Evolutionary conservation across 2,888 invertebrate genomes (phyloP).

Genomic region (Agonum fuliginosum): DNA sequence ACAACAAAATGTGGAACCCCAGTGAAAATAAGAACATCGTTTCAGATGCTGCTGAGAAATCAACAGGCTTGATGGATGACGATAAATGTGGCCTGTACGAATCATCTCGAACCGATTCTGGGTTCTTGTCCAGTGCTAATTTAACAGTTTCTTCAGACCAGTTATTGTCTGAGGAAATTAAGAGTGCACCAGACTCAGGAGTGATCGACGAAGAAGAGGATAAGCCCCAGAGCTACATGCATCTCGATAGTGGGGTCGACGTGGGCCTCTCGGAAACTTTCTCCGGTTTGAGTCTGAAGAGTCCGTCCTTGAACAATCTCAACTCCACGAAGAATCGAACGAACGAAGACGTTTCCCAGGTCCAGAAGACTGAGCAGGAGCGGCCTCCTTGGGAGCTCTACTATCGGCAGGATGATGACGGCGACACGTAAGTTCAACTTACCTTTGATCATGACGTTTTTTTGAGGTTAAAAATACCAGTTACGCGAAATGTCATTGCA

Average conservation of each 20-base stretch:
- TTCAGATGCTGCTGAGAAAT: constrained; percentile 68
- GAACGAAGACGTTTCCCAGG: constrained; percentile 61
- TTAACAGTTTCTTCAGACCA: constrained; percentile 67
- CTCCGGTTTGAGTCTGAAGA: constrained; percentile 76
- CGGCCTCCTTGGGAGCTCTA: constrained; percentile 79
- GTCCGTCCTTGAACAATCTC: constrained; percentile 70
- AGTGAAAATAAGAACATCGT: constrained; percentile 62
- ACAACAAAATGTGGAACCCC: constrained; percentile 54
- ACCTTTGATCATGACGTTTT: constrained; percentile 48
- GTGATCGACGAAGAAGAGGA: constrained; percentile 63
- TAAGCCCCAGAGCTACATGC: constrained; percentile 70
- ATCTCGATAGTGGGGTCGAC: constrained; percentile 82
- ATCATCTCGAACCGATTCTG: constrained; percentile 68
- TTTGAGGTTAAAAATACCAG: constrained; percentile 42
- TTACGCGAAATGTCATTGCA: constrained; percentile 52
- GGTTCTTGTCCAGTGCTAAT: constrained; percentile 70
- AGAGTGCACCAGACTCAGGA: constrained; percentile 60
- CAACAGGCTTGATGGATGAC: constrained; percentile 65
- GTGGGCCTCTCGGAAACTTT: constrained; percentile 77
- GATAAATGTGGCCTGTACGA: constrained; percentile 67
- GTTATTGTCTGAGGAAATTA: constrained; percentile 65
- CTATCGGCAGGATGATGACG: constrained; percentile 87
- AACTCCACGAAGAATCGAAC: constrained; percentile 64
- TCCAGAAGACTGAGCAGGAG: constrained; percentile 62
- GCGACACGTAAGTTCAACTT: constrained; percentile 86